Conservation (phyloP, 2,113 vertebrate species). For the Rhagologus leucostigma region DNA sequence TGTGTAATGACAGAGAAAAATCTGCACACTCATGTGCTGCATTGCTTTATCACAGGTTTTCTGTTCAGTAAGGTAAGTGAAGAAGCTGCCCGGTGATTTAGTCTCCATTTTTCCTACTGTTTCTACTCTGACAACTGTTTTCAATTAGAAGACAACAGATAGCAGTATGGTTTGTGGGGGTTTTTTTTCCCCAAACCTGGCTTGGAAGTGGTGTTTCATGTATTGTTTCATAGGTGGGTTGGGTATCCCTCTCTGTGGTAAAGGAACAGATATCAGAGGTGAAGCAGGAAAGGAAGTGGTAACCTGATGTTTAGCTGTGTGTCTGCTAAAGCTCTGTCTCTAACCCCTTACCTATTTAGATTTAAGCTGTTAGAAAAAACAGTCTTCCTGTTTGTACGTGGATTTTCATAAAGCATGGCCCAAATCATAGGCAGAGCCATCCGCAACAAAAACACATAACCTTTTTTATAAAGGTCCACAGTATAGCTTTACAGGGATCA, state of each 20-base stretch:
- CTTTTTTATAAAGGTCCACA: neutral
- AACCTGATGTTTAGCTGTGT: neutral
- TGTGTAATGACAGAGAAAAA: neutral
- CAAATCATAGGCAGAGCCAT: neutral
- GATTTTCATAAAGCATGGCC: neutral
- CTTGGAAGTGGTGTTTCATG: neutral
- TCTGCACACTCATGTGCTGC: neutral
- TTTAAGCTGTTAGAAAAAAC: neutral
- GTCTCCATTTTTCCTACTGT: neutral
- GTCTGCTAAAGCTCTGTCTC: neutral
- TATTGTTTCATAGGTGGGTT: neutral
- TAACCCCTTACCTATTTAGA: neutral
- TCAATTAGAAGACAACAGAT: neutral
- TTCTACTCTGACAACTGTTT: neutral
- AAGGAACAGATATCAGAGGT: neutral
- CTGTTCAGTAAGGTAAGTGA: neutral
- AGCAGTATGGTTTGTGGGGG: fast-evolving
- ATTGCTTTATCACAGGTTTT: neutral
- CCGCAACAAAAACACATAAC: neutral
- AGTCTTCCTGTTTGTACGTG: neutral
- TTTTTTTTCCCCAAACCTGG: fast-evolving
- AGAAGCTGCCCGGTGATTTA: neutral
- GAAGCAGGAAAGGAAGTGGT: neutral
- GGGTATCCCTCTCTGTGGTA: neutral
- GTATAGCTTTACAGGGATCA: neutral